Percentiles rank a stretch among this genome's conserved stretches.
Evolutionary conservation across 1,140 invertebrate species (phyloP).

Genomic region (Hermatobates lingyangjiaoensis): DNA sequence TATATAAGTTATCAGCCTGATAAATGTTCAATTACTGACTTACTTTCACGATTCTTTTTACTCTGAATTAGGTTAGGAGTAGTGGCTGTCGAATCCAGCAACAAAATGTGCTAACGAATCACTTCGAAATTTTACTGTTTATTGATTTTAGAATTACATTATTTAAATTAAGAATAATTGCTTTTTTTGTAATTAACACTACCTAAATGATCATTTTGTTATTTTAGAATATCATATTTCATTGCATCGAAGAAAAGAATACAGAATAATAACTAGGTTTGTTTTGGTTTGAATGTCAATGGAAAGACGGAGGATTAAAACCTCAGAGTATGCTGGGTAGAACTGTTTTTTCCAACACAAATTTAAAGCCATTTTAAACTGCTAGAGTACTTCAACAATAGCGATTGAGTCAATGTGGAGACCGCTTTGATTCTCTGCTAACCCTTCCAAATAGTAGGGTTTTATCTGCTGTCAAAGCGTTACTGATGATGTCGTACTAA

Average conservation of each 20-base stretch:
- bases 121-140: too few relatives aligned
- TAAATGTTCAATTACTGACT: too few relatives aligned
- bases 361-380: neutral
- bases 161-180: too few relatives aligned
- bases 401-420: neutral
- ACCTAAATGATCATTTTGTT: too few relatives aligned
- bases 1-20: too few relatives aligned
- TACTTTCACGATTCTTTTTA: too few relatives aligned
- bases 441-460: neutral
- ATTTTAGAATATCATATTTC: too few relatives aligned
- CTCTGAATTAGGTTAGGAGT: too few relatives aligned
- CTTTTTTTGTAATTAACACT: too few relatives aligned
- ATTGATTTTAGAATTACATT: too few relatives aligned
- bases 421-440: neutral
- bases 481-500: neutral
- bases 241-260: neutral
- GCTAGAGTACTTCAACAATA: neutral
- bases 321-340: neutral
- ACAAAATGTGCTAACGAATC: too few relatives aligned
- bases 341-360: neutral
- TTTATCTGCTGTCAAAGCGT: neutral
- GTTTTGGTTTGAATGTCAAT: neutral
- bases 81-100: too few relatives aligned
- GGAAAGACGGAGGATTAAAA: neutral
- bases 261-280: neutral